Conservation (phyloP, 2,797 vertebrate species). For the Rhinogobio ventralis region DNA sequence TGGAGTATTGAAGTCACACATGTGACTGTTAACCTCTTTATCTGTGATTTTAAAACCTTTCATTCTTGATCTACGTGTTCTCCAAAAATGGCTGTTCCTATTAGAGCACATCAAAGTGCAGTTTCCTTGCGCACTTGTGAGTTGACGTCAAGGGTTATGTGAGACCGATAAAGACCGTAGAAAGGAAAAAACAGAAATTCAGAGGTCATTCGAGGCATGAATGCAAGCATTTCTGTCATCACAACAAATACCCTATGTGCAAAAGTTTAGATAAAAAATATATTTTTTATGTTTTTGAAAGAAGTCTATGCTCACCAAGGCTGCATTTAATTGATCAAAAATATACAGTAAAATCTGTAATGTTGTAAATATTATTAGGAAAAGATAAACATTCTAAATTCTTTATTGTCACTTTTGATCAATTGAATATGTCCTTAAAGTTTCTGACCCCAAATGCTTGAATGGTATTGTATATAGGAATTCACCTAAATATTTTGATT, state of each 20-base stretch:
- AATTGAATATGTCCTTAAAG: not conserved
- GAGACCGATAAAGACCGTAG: not conserved
- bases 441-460: not conserved
- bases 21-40: slow-evolving; percentile 42
- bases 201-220: not conserved
- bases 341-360: not conserved
- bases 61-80: not conserved
- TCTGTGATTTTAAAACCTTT: slow-evolving; percentile 52
- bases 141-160: not conserved
- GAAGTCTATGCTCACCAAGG: not conserved
- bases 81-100: slow-evolving; percentile 7
- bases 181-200: not conserved
- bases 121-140: not conserved
- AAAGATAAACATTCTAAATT: not conserved
- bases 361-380: not conserved
- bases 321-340: not conserved
- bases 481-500: not conserved
- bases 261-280: not conserved
- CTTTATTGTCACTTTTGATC: not conserved
- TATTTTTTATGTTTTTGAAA: too few relatives aligned
- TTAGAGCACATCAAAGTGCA: slow-evolving; percentile 4
- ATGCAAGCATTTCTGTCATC: slow-evolving; percentile 18
- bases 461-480: not conserved
- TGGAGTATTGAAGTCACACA: slow-evolving; percentile 36
- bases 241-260: slow-evolving; percentile 5